These are phyloP conservation scores for Hyaena hyaena DNA, from an alignment of 2,113 vertebrate genomes.

Conservation along the genomic window DNA sequence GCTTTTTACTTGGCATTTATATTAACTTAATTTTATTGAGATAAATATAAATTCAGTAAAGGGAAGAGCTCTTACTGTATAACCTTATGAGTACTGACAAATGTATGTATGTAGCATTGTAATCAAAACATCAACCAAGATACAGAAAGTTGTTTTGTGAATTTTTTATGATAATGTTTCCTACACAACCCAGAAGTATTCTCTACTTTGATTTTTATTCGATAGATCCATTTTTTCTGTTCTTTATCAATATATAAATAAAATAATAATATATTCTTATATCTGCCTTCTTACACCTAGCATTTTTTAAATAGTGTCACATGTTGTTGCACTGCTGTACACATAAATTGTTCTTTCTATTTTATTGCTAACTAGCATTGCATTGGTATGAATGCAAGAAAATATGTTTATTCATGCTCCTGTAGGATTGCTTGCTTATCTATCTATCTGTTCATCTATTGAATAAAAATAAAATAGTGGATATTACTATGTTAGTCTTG, in stretches of 20 bases:
- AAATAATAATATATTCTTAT: neutral
- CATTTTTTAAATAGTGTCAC: neutral
- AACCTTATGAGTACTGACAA: neutral
- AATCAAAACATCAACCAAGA: neutral
- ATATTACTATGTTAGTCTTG: neutral
- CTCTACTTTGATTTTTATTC: neutral
- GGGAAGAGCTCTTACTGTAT: neutral
- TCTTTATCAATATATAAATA: neutral
- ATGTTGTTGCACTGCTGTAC: neutral
- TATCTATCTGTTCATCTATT: neutral
- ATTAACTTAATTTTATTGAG: conserved; percentile 10
- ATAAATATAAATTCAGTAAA: neutral
- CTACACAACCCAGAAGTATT: neutral
- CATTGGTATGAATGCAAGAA: neutral
- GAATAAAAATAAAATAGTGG: neutral
- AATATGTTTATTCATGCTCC: neutral
- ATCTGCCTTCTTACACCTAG: neutral
- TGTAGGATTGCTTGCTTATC: neutral
- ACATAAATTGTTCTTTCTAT: neutral
- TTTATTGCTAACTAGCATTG: neutral
- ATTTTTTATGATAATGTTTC: neutral
- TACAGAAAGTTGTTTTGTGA: neutral
- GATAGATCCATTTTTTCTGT: neutral
- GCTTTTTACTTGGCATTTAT: neutral
- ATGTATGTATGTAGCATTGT: neutral